These are phyloP conservation scores for Stenolophus ochropezus DNA, from an alignment of 2,888 invertebrate species.

Conservation along the genomic window DNA sequence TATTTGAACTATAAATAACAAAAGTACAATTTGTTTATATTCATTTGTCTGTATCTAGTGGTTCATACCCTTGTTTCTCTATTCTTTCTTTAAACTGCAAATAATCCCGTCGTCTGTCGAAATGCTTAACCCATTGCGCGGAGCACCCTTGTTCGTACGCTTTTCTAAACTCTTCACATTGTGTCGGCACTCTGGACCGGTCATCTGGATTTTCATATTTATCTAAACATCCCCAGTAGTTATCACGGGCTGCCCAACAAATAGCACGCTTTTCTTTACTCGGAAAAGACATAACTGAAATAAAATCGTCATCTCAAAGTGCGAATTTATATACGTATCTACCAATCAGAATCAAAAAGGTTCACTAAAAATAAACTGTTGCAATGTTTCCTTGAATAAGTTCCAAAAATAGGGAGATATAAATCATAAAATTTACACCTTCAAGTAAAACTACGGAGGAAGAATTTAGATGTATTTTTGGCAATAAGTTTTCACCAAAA, in stretches of 20 bases:
- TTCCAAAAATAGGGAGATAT: conserved; percentile 42
- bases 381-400: conserved; percentile 47
- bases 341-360: conserved; percentile 26
- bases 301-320: conserved; percentile 36
- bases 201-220: conserved; percentile 78
- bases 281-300: conserved; percentile 83
- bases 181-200: conserved; percentile 73
- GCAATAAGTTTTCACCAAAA: not conserved
- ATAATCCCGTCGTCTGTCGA: conserved; percentile 92
- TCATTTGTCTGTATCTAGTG: conserved; percentile 76
- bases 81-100: conserved; percentile 91
- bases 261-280: conserved; percentile 84
- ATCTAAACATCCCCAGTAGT: conserved; percentile 93
- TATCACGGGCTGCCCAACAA: conserved; percentile 92
- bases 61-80: conserved; percentile 90
- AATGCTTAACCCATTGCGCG: conserved; percentile 93
- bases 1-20: conserved; percentile 42
- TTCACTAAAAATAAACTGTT: conserved; percentile 40
- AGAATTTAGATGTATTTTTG: not conserved
- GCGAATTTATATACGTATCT: conserved; percentile 23
- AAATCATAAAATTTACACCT: conserved; percentile 31
- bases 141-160: conserved; percentile 87
- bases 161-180: conserved; percentile 83
- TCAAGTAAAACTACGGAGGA: not conserved
- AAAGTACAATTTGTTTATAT: conserved; percentile 2